Evolutionary conservation across 2,113 vertebrate species (phyloP).

Genomic region (Climacteris rufus): DNA sequence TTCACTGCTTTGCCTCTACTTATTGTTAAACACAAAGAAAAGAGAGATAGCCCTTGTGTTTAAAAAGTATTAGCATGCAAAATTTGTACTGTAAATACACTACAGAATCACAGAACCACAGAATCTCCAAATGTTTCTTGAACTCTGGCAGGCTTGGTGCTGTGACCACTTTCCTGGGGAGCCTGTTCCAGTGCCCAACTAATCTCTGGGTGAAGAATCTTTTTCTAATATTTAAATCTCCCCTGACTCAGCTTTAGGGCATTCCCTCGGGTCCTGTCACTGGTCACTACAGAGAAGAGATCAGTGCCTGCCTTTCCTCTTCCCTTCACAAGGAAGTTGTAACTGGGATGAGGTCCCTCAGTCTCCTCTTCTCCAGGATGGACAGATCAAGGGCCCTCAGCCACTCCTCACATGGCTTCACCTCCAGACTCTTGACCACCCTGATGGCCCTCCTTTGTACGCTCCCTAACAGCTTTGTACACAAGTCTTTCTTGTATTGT

Average conservation of each 20-base stretch:
- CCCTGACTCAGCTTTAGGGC: background rate
- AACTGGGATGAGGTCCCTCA: background rate
- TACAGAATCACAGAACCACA: background rate
- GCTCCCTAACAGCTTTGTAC: fast-evolving
- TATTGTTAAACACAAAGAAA: background rate
- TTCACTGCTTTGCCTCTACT: background rate
- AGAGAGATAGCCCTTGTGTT: background rate
- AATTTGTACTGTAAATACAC: background rate
- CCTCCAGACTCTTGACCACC: fast-evolving
- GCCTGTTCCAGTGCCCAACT: background rate
- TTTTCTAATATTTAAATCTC: background rate
- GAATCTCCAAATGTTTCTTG: background rate
- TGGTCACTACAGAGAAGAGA: background rate
- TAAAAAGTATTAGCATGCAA: background rate
- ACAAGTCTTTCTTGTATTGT: fast-evolving
- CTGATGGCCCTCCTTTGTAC: background rate
- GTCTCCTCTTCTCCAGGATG: background rate
- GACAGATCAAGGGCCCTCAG: background rate
- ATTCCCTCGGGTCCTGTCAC: background rate
- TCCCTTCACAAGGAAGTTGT: background rate
- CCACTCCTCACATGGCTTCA: fast-evolving
- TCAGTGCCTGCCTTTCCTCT: background rate
- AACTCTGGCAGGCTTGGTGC: background rate
- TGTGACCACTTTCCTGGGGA: background rate
- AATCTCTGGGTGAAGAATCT: background rate